A percentile compares a stretch with the other conserved stretches of the same genome.
Conservation (phyloP, 2,888 invertebrate species). For the Xiphydria camelus region DNA sequence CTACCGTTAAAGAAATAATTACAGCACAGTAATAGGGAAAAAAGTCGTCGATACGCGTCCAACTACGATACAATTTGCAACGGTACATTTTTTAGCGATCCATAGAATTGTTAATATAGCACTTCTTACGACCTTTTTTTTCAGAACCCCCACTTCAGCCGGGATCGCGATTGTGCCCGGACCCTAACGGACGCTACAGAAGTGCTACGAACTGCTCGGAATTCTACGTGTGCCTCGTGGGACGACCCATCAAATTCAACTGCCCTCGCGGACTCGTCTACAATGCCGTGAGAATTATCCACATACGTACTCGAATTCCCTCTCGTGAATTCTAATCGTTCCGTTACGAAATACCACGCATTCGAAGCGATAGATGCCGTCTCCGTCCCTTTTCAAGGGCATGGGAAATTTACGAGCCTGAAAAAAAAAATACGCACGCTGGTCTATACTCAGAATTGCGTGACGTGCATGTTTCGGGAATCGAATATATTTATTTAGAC, state of each 20-base stretch:
- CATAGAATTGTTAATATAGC: no score
- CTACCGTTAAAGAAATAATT: no score
- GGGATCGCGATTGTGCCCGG: conserved; percentile 58
- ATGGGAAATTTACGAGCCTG: background rate
- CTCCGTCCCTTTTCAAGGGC: background rate
- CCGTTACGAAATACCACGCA: background rate
- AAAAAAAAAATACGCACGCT: conserved; percentile 18
- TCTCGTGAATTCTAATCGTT: conserved; percentile 25
- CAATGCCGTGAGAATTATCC: conserved; percentile 61
- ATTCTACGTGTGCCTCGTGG: conserved; percentile 68
- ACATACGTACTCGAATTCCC: conserved; percentile 14
- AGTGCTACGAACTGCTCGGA: conserved; percentile 66
- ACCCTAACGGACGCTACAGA: conserved; percentile 66
- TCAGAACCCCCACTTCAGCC: conserved; percentile 44
- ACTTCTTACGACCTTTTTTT: conserved; percentile 17
- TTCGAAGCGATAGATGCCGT: background rate
- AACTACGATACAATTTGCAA: no score
- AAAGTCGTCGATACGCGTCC: no score
- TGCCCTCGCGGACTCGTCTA: conserved; percentile 68
- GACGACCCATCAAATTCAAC: conserved; percentile 64
- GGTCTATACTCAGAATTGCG: conserved; percentile 14
- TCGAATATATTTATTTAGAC: no score
- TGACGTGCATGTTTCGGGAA: conserved; percentile 47
- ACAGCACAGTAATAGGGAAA: no score
- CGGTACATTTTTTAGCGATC: no score